Percentiles rank a stretch among this genome's conserved stretches.
Conservation (phyloP, 2,888 invertebrate species). For the Nomada hirtipes region DNA sequence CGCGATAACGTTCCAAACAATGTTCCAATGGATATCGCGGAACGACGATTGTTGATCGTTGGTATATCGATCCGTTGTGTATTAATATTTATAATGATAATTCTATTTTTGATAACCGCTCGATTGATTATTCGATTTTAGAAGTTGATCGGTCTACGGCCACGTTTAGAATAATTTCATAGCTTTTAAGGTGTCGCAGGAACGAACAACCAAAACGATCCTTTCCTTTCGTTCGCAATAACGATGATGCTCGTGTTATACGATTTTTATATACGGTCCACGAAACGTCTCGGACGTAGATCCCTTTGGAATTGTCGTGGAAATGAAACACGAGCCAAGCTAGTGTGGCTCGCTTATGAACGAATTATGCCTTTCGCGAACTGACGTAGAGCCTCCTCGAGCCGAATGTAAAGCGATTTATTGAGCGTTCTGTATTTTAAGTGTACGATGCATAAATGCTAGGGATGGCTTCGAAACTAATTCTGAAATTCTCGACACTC, state of each 20-base stretch:
- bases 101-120: constrained; percentile 68
- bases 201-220: constrained; percentile 17
- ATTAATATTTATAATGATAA: constrained; percentile 58
- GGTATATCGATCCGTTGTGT: constrained; percentile 57
- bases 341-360: background rate
- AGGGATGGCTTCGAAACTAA: too few species aligned
- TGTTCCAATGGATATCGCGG: background rate
- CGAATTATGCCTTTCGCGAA: constrained; percentile 49
- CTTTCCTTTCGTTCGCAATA: constrained; percentile 47
- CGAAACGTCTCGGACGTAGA: constrained; percentile 37
- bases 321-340: background rate
- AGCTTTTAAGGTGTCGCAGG: constrained; percentile 46
- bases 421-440: constrained; percentile 46
- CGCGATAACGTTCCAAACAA: constrained; percentile 7
- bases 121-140: constrained; percentile 58
- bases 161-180: constrained; percentile 58
- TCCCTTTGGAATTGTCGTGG: background rate
- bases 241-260: constrained; percentile 17
- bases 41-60: constrained; percentile 49
- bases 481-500: too few species aligned
- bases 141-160: constrained; percentile 33
- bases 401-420: constrained; percentile 44
- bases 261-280: constrained; percentile 14
- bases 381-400: constrained; percentile 60
- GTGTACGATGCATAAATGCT: constrained; percentile 37